Percentiles rank a stretch among this genome's conserved stretches.
Conservation (phyloP, 2,888 invertebrate genomes). For the Drosophila stalkeri region DNA sequence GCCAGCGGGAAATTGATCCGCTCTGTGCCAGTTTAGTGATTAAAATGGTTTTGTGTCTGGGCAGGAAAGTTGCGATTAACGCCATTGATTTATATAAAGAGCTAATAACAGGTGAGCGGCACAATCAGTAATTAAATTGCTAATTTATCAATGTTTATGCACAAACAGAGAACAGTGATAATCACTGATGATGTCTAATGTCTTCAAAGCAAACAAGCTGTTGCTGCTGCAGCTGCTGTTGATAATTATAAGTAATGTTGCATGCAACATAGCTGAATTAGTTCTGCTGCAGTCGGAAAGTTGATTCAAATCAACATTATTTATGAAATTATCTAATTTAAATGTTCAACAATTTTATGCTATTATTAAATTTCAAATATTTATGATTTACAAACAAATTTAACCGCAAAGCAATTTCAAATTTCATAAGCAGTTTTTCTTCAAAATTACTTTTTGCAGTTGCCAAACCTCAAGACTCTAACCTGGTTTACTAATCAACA, state of each 20-base stretch:
- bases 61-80: conserved; percentile 70
- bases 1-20: conserved; percentile 67
- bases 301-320: background rate
- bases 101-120: conserved; percentile 59
- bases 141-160: conserved; percentile 24
- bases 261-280: conserved; percentile 4
- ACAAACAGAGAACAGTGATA: conserved; percentile 40
- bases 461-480: conserved; percentile 3
- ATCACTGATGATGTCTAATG: conserved; percentile 14
- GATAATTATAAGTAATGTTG: background rate
- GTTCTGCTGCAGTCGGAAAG: conserved; percentile 4
- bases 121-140: conserved; percentile 38
- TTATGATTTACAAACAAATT: conserved; percentile 3
- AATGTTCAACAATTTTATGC: background rate
- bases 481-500: conserved; percentile 7
- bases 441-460: background rate
- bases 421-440: conserved; percentile 5
- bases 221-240: conserved; percentile 1
- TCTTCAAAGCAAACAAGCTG: conserved; percentile 14
- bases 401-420: conserved; percentile 1
- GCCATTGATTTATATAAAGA: conserved; percentile 72
- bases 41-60: conserved; percentile 49
- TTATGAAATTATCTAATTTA: background rate
- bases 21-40: conserved; percentile 41
- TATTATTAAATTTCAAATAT: background rate